Base-by-base conservation (phyloP, 1,140 invertebrate genomes). In the Atta colombica region DNA sequence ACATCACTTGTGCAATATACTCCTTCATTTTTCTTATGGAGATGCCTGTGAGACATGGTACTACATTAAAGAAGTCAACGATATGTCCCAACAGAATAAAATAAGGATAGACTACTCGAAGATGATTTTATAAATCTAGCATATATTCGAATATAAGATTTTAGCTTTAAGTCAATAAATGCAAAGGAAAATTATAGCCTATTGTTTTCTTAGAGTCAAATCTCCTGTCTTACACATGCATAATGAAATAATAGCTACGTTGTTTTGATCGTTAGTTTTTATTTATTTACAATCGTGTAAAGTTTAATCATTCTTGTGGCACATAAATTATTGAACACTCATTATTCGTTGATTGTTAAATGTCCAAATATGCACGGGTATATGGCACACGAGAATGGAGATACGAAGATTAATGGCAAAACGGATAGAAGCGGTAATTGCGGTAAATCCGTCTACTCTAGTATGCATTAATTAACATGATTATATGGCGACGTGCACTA, bases 391-490 rank as follows among this genome's bases (percentile, higher is more conserved):
- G 28, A 82, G 53, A 86, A 82, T 60, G 51, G 25, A 68, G 58
- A 49, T 8, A 86, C 14, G 53, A 86, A 80, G 39, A 68, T 68
- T 68, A 69, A 84, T 55, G 61, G 5, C 55, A 86, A 78, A 81
- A 45, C 65, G 51, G 77, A 71, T 71, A 81, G 63, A 81, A 72
- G 51, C 51, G 35, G 21, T 72, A 71, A 81, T 81, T 81, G 65
- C n/a, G 31, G 68, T 74, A 65, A 71, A 74, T 78, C 63, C 14
- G 21, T 74, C 51, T 55, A 72, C 66, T 82, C 45, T 74, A 84
- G 45, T 82, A 55, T 49, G 25, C 60, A 84, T 72, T 84, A 87
- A 87, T 87, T 84, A 74, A 78, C 35, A 84, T 39, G 80, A 63
- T 74, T 72, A 85, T 31, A 71, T 58, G 39, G 21, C 51, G 25